These are phyloP conservation scores for Diogma glabrata DNA, from an alignment of 2,888 invertebrate species.

Conservation along the genomic window DNA sequence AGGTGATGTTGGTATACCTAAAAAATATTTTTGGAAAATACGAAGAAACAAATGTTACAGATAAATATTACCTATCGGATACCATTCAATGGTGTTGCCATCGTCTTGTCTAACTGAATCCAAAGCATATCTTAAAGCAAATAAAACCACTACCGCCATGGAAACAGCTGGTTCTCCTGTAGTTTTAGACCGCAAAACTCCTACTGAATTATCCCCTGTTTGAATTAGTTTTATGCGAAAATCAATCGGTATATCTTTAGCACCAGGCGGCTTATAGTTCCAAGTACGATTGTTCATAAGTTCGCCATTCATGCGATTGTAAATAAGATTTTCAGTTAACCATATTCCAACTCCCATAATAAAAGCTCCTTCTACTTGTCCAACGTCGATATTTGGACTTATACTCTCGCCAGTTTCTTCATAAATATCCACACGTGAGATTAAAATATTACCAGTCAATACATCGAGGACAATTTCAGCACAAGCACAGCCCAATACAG, in stretches of 20 bases:
- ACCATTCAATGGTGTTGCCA: constrained; percentile 44
- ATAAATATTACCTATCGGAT: too few relatives aligned
- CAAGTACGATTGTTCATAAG: constrained; percentile 65
- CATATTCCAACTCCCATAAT: constrained; percentile 60
- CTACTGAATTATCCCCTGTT: constrained; percentile 50
- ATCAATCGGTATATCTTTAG: constrained; percentile 67
- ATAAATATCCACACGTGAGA: constrained; percentile 48
- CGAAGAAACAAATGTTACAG: too few relatives aligned
- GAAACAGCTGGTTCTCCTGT: constrained; percentile 44
- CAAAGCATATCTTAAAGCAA: constrained; percentile 51
- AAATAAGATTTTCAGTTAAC: constrained; percentile 53
- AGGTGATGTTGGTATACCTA: too few relatives aligned
- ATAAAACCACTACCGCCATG: constrained; percentile 38
- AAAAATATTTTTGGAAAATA: too few relatives aligned
- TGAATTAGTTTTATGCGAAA: constrained; percentile 57
- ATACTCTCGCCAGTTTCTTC: constrained; percentile 57
- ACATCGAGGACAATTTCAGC: constrained; percentile 60
- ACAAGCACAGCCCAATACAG: constrained; percentile 47
- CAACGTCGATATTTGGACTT: constrained; percentile 54
- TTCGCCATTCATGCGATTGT: constrained; percentile 44
- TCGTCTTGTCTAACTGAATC: constrained; percentile 48
- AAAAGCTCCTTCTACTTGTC: constrained; percentile 66
- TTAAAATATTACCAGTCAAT: constrained; percentile 51
- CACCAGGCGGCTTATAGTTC: constrained; percentile 67
- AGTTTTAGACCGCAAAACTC: constrained; percentile 64